These are phyloP conservation scores for Eueides isabella DNA, from an alignment of 1,140 invertebrate genomes.

Conservation along the genomic window DNA sequence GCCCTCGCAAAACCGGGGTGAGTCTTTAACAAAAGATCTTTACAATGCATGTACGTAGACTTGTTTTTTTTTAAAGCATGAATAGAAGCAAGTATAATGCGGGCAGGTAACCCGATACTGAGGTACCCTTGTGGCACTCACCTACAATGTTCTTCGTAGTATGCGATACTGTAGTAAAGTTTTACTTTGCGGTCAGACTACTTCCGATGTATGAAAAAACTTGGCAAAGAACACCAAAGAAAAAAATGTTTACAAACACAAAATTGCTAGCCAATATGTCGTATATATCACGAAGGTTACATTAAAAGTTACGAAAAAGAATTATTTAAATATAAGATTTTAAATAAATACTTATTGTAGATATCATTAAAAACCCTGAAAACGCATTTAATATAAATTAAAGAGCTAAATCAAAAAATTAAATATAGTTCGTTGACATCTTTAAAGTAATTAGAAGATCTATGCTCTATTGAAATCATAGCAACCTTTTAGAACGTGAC, in stretches of 20 bases:
- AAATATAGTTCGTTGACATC: conserved; percentile 10
- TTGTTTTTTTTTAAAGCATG: conserved; percentile 59
- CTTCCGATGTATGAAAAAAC: conserved; percentile 30
- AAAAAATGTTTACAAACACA: conserved; percentile 1
- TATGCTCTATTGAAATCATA: conserved; percentile 19
- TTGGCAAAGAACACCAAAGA: conserved; percentile 3
- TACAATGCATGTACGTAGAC: conserved; percentile 44
- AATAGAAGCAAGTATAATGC: conserved; percentile 56
- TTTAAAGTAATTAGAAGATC: neutral
- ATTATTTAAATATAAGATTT: too few relatives aligned
- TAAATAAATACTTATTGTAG: too few relatives aligned
- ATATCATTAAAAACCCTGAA: neutral
- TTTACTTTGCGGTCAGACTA: conserved; percentile 43
- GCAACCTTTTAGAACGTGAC: conserved; percentile 40
- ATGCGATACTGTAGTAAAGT: conserved; percentile 30
- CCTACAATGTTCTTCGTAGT: conserved; percentile 32
- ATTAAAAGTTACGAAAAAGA: neutral
- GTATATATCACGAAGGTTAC: neutral
- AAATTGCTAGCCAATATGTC: neutral
- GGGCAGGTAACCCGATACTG: conserved; percentile 61
- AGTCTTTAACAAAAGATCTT: conserved; percentile 53
- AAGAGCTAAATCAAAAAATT: too few relatives aligned
- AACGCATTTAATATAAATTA: neutral
- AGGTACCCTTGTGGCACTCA: conserved; percentile 37
- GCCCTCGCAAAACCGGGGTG: conserved; percentile 52